Evolutionary conservation across 2,888 invertebrate genomes (phyloP), one percentile per base, ranked within the genome.

Genomic region (Cryptocephalus moraei): DNA sequence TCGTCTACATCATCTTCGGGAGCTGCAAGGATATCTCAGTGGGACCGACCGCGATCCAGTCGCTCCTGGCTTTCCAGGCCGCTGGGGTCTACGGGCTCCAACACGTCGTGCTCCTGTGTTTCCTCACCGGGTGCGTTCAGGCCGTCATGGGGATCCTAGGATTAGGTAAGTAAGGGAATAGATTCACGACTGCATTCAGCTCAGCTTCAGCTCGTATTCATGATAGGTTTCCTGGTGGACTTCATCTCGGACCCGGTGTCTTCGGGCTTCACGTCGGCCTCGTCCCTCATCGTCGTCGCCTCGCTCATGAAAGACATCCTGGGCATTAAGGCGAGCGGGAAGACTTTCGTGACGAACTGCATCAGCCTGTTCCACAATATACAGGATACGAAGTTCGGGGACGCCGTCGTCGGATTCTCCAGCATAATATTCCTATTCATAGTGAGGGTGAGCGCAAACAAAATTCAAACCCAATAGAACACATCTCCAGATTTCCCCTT

Each of bases 11-110:
- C 59, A 73, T 94, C 57, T 77, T 95, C 57, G 94, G 94, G 42
- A 91, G 91, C 52, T 90, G 91, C 65, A 91, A 91, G 68, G 92
- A 93, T 68, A 86, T 92, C 49, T 92, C 93, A 1, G 80, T 93
- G 57, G 93, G 94, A 10, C 94, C 94, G 12, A 92, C 92, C 1
- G 93, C 94, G 50, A 91, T 95, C 60, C 84, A 90, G 54, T 88
- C 93, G 2, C 74, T 94, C 48, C 77, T 94, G 57, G 92, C 91
- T 0, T 86, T 76, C 69, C 87, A 89, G 73, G 80, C 84, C 32
- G 79, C 86, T 0, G 76, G 78, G 44, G 83, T 82, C 36, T 68
- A 73, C 8, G 77, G 78, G 22, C 73, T 79, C 0, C 73, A 80
- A 57, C 82, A 90, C 65, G 87, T 89, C 0, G 79, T 89, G 36